Percentiles rank a stretch among this genome's conserved stretches.
Evolutionary conservation across 1,140 invertebrate species (phyloP).

Genomic region (Scaptodrosophila lebanonensis): DNA sequence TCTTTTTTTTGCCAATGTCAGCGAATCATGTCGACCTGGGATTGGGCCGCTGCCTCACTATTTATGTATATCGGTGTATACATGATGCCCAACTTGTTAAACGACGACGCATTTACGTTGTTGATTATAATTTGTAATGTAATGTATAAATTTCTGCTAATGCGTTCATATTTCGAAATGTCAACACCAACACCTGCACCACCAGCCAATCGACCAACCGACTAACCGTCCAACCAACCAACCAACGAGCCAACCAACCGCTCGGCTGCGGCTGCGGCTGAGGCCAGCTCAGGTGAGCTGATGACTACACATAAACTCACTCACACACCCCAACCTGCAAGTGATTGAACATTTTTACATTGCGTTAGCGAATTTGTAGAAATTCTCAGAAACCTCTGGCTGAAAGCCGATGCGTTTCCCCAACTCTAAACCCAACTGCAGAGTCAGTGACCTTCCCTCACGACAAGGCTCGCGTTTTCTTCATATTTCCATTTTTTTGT

Average conservation of each 20-base stretch:
- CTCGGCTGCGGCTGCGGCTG: too few relatives aligned
- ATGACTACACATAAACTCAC: slow-evolving; percentile 28
- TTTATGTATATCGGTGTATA: too few relatives aligned
- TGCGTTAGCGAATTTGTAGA: slow-evolving; percentile 40
- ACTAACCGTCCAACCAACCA: too few relatives aligned
- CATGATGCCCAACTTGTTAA: slow-evolving; percentile 32
- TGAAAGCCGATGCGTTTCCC: slow-evolving; percentile 56
- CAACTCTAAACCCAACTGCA: slow-evolving; percentile 16
- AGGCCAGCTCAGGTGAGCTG: too few relatives aligned
- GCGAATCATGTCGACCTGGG: slow-evolving; percentile 29
- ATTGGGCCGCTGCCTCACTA: too few relatives aligned
- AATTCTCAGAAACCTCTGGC: slow-evolving; percentile 50
- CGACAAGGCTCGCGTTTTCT: slow-evolving; percentile 18
- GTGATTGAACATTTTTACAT: slow-evolving; percentile 33
- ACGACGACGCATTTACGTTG: slow-evolving; percentile 49
- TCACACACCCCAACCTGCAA: slow-evolving; percentile 1
- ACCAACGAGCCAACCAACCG: too few relatives aligned
- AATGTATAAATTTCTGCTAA: slow-evolving; percentile 49
- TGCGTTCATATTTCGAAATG: slow-evolving; percentile 68
- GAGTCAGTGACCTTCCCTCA: slow-evolving; percentile 59
- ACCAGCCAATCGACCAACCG: slow-evolving; percentile 34
- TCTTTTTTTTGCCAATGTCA: slow-evolving; percentile 19
- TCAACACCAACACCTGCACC: slow-evolving; percentile 65
- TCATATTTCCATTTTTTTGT: too few relatives aligned
- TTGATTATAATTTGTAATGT: slow-evolving; percentile 22